Evolutionary conservation across 2,797 vertebrate species (phyloP).

Genomic region (Lophotriccus pileatus): DNA sequence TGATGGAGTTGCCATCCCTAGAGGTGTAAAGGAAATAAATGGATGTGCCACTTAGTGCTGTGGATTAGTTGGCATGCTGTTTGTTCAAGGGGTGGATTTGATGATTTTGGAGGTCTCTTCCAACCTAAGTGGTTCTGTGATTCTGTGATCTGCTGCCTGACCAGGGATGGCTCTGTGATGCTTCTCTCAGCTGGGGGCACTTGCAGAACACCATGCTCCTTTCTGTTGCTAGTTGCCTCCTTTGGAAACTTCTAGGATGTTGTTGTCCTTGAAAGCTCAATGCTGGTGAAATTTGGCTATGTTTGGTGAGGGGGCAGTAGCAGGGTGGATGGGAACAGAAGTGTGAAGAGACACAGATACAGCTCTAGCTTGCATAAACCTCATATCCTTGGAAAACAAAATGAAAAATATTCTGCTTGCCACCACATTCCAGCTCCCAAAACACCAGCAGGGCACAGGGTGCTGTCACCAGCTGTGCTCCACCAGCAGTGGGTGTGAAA

Average conservation of each 20-base stretch:
- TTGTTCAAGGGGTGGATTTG: neutral
- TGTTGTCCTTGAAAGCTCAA: neutral
- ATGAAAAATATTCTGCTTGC: neutral
- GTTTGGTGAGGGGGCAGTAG: neutral
- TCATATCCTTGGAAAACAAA: neutral
- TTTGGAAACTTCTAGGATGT: neutral
- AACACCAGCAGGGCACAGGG: neutral
- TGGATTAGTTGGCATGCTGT: neutral
- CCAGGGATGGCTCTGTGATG: fast-evolving
- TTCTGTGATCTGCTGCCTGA: neutral
- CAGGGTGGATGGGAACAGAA: neutral
- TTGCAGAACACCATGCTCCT: fast-evolving
- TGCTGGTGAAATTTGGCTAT: neutral
- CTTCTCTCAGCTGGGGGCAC: fast-evolving
- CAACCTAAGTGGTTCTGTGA: neutral
- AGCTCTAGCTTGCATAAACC: neutral
- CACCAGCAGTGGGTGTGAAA: neutral
- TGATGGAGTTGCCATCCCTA: neutral
- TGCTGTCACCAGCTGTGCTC: fast-evolving
- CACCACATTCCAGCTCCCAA: neutral
- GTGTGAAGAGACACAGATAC: neutral
- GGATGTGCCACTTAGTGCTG: too few species aligned
- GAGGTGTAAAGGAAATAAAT: neutral
- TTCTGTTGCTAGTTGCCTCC: neutral
- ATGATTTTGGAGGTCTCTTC: neutral